Evolutionary conservation across 2,888 invertebrate genomes (phyloP), one percentile per base, ranked within the genome.

Genomic region (Lasius fuliginosus): DNA sequence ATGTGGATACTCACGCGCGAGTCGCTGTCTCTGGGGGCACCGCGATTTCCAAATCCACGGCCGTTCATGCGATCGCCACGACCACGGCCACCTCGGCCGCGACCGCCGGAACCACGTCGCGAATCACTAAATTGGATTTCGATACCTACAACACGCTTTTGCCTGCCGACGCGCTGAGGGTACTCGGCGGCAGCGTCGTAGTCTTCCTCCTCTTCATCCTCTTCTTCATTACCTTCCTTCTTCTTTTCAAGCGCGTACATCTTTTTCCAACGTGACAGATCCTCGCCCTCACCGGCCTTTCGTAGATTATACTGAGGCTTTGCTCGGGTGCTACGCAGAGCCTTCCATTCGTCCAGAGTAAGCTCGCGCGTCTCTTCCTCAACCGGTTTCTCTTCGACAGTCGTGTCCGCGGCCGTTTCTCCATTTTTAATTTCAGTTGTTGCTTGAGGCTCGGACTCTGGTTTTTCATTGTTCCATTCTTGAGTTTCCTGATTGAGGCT

Each of bases 331-430:
- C 97, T 97, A 93, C 98, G 97, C 92, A 98, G 96, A 83, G 98
- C 98, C 95, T 98, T 98, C 97, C 98, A 99, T 96, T 99, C 99
- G 94, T 99, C 99, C 91, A 99, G 96, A 56, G 99, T 99, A 95
- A 99, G 93, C 88, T 91, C 90, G 1, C 97, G 97, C 73, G 97
- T 97, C 95, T 97, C 98, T 90, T 98, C 98, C 92, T 98, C 98
- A 76, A 96, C 96, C 0, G 94, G 95, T 87, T 95, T 96, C 92
- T 96, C 95, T 73, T 94, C 95, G 12, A 94, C 82, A 4, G 93
- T 88, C 69, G 91, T 86, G 68, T 95, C 95, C 18, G 93, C 93
- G 86, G 92, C 87, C 8, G 90, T 85, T 23, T 92, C 91, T 15
- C 92, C 92, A 30, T 94, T 95, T 89, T 94, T 95, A 82, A 77